These are phyloP conservation scores for Ahaetulla prasina DNA, from an alignment of 2,113 vertebrate genomes.

Conservation along the genomic window DNA sequence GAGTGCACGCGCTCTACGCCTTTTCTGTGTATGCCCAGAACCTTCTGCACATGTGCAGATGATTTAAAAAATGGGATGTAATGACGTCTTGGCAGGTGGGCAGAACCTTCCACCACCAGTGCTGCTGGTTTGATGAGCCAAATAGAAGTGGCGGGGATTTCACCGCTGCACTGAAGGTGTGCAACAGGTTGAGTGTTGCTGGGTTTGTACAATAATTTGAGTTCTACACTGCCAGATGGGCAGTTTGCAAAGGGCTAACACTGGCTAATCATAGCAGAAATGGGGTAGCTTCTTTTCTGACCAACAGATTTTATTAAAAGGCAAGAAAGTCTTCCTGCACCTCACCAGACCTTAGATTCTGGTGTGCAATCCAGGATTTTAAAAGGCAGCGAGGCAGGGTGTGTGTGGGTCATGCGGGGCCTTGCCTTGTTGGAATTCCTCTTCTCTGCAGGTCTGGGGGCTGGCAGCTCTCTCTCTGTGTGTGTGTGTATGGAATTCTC, in stretches of 20 bases:
- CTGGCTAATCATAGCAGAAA: not conserved
- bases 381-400: not conserved
- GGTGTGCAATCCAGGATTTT: not conserved
- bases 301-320: not conserved
- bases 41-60: too few relatives aligned
- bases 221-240: not conserved
- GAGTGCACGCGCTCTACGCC: too few relatives aligned
- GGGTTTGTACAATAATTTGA: too few relatives aligned
- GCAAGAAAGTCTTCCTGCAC: not conserved
- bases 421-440: not conserved
- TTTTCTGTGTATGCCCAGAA: too few relatives aligned
- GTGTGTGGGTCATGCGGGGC: not conserved
- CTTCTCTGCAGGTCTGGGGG: not conserved
- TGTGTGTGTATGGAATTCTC: fast-evolving
- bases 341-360: not conserved
- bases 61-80: too few relatives aligned
- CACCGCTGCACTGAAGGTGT: not conserved
- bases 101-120: too few relatives aligned
- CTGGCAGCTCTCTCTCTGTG: too few relatives aligned
- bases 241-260: not conserved
- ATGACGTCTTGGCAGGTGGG: too few relatives aligned
- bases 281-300: not conserved
- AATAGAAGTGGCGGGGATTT: too few relatives aligned
- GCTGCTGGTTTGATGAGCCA: too few relatives aligned
- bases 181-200: too few relatives aligned